These are phyloP conservation scores for Choristoneura rosaceana DNA, from an alignment of 2,888 invertebrate genomes.

Conservation along the genomic window DNA sequence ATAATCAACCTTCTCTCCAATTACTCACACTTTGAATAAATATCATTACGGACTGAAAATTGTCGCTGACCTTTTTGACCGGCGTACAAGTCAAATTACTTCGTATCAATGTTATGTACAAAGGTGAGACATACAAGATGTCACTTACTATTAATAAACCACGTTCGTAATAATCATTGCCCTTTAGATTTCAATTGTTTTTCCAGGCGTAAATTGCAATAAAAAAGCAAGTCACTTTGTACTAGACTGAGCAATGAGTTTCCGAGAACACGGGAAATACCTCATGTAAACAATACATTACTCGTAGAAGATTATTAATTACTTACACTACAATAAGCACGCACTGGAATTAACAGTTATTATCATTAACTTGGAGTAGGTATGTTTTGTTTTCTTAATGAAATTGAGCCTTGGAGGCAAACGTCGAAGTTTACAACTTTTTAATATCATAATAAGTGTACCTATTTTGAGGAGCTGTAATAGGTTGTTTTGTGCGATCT, in stretches of 20 bases:
- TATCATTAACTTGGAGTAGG: neutral
- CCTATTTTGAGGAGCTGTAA: neutral
- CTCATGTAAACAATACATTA: neutral
- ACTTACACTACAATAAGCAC: constrained; percentile 8
- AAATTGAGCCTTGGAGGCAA: neutral
- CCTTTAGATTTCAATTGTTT: neutral
- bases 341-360: neutral
- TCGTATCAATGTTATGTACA: neutral
- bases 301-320: constrained; percentile 4
- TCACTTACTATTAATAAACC: neutral
- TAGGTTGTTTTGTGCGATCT: neutral
- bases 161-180: neutral
- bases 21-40: no score
- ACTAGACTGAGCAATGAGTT: neutral
- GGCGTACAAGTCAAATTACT: neutral
- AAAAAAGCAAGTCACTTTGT: neutral
- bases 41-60: no score
- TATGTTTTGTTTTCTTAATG: neutral
- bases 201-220: neutral
- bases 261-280: neutral
- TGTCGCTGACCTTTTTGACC: no score
- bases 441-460: neutral
- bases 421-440: neutral
- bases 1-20: no score
- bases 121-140: neutral